A percentile compares a stretch with the other conserved stretches of the same genome.
These are phyloP conservation scores for Andrena marginata DNA, from an alignment of 2,888 invertebrate genomes.

Conservation along the genomic window DNA sequence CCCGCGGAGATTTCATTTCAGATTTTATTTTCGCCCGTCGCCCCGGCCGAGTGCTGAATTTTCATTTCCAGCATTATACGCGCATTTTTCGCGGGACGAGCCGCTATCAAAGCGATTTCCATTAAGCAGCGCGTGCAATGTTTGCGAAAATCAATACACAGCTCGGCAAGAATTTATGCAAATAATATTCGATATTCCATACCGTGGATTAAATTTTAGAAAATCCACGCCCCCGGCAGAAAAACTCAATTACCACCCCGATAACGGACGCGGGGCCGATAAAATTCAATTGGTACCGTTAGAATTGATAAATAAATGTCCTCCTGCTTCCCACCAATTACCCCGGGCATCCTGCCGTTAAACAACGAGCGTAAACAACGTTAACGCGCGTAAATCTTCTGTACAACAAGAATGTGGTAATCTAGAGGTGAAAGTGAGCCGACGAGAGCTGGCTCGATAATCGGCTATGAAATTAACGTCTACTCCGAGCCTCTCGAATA, in stretches of 20 bases:
- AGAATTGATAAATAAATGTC: neutral
- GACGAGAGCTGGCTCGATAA: slow-evolving; percentile 5
- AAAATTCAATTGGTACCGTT: slow-evolving; percentile 18
- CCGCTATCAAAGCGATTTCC: slow-evolving; percentile 23
- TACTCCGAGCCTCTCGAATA: neutral
- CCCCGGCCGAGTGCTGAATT: neutral
- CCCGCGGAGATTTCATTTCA: slow-evolving; percentile 18
- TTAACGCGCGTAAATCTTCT: slow-evolving; percentile 47
- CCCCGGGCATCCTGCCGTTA: neutral
- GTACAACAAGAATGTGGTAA: slow-evolving; percentile 42
- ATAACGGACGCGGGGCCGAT: neutral
- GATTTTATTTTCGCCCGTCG: slow-evolving; percentile 12
- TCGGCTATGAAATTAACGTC: slow-evolving; percentile 28
- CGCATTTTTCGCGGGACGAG: slow-evolving; percentile 4
- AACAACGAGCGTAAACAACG: slow-evolving; percentile 8
- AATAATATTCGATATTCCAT: slow-evolving; percentile 29
- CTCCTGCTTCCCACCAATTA: slow-evolving; percentile 2
- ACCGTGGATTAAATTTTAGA: slow-evolving; percentile 14
- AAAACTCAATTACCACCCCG: slow-evolving; percentile 12
- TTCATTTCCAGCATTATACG: slow-evolving; percentile 26
- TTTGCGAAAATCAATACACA: slow-evolving; percentile 42
- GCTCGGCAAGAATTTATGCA: slow-evolving; percentile 15
- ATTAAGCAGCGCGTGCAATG: slow-evolving; percentile 20
- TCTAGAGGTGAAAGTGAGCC: slow-evolving; percentile 47
- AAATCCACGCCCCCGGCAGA: neutral